A percentile compares a stretch with the other conserved stretches of the same genome.
phyloP scores from a whole-genome alignment of 2,113 vertebrate species.

The Micromys minutus region DNA sequence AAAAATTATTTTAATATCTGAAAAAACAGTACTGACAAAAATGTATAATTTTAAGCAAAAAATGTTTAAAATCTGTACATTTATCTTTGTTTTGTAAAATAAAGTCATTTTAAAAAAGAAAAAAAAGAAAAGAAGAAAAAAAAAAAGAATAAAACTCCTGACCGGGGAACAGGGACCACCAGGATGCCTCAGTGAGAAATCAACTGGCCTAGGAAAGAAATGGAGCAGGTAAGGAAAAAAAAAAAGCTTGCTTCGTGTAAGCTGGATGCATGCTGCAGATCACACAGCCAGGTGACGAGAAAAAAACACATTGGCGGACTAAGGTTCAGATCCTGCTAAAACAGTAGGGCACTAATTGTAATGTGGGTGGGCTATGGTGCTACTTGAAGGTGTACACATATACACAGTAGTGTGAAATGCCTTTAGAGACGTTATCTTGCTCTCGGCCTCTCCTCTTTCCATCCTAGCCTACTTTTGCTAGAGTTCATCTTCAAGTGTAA shows the following conservation, averaged over 20 bases:
- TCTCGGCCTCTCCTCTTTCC: background rate
- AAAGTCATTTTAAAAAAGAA: too few species aligned
- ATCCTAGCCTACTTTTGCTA: background rate
- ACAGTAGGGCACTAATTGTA: background rate
- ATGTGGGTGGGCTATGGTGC: background rate
- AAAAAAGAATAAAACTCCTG: too few species aligned
- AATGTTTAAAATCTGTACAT: too few species aligned
- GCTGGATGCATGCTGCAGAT: background rate
- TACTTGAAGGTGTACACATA: background rate
- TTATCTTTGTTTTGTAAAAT: too few species aligned
- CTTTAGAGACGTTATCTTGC: background rate
- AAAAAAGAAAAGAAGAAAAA: too few species aligned
- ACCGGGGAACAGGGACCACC: background rate
- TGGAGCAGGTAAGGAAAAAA: background rate
- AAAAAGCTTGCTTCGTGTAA: background rate
- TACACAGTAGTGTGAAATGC: background rate
- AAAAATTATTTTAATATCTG: too few species aligned
- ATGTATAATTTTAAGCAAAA: too few species aligned
- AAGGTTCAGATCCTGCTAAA: background rate
- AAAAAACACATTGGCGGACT: background rate
- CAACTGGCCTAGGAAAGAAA: too few species aligned
- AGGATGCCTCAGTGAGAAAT: background rate
- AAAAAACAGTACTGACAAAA: too few species aligned
- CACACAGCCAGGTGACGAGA: background rate
- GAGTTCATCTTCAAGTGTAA: background rate